Evolutionary conservation across 2,888 invertebrate genomes (phyloP).

Genomic region (Escarpia spicata): DNA sequence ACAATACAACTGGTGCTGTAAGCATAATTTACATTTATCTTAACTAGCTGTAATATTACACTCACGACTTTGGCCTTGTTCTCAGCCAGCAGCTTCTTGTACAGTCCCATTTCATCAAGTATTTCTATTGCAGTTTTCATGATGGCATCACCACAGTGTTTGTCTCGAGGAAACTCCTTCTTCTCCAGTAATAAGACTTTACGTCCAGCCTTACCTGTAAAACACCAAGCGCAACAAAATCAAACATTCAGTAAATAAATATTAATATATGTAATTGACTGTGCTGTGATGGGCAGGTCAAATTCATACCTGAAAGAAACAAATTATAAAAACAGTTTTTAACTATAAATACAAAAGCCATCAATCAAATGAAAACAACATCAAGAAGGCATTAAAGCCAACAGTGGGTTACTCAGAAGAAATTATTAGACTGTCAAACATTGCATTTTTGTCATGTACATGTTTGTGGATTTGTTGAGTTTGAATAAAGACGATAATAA

Average conservation of each 20-base stretch:
- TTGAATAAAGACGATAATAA: no score
- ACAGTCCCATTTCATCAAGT: constrained; percentile 54
- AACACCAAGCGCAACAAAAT: neutral
- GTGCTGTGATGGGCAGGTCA: no score
- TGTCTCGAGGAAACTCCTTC: constrained; percentile 57
- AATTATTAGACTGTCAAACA: no score
- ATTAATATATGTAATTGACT: neutral
- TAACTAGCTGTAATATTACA: neutral
- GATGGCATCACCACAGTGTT: constrained; percentile 56
- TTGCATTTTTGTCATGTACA: no score
- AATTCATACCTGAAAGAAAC: neutral
- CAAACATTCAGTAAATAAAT: neutral
- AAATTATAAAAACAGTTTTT: neutral
- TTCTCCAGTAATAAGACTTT: constrained; percentile 53
- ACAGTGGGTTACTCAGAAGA: no score
- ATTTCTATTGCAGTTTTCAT: constrained; percentile 58
- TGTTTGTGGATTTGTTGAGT: no score
- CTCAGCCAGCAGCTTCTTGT: constrained; percentile 50
- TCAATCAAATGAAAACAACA: neutral
- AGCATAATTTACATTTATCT: neutral
- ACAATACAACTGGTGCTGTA: neutral
- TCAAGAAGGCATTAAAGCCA: neutral
- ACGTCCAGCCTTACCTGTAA: constrained; percentile 51
- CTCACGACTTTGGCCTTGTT: constrained; percentile 53
- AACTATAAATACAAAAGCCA: neutral